Evolutionary conservation across 2,113 vertebrate genomes (phyloP).

Genomic region (Tragelaphus imberbis): DNA sequence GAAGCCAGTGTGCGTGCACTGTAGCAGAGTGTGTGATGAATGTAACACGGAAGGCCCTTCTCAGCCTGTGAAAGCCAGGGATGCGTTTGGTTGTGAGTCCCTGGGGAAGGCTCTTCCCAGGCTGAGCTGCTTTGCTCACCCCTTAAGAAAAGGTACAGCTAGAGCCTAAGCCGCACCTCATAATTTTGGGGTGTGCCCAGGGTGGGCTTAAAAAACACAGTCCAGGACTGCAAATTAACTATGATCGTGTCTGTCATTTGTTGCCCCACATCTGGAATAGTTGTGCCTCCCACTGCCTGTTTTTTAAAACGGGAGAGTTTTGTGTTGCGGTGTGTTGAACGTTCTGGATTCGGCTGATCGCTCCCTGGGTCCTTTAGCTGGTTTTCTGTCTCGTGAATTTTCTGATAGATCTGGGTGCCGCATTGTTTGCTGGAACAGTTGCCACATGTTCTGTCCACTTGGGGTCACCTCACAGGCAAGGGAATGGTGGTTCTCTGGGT

Average conservation of each 20-base stretch:
- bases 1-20: rapidly evolving
- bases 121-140: not conserved
- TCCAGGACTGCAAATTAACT: too few relatives aligned
- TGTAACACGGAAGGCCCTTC: not conserved
- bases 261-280: not conserved
- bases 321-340: rapidly evolving
- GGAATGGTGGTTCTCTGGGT: not conserved
- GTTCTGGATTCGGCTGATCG: not conserved
- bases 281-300: not conserved
- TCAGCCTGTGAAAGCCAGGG: not conserved
- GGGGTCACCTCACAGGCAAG: too few relatives aligned
- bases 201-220: not conserved
- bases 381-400: not conserved
- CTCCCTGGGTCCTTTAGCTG: not conserved
- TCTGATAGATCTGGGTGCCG: not conserved
- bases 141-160: not conserved
- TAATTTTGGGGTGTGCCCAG: not conserved
- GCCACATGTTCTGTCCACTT: not conserved
- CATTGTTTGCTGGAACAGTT: not conserved
- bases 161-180: not conserved
- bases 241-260: not conserved
- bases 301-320: not conserved
- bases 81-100: not conserved
- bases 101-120: not conserved
- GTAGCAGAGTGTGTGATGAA: rapidly evolving